These are phyloP conservation scores for Formica exsecta DNA, from an alignment of 1,140 invertebrate species.

Conservation along the genomic window DNA sequence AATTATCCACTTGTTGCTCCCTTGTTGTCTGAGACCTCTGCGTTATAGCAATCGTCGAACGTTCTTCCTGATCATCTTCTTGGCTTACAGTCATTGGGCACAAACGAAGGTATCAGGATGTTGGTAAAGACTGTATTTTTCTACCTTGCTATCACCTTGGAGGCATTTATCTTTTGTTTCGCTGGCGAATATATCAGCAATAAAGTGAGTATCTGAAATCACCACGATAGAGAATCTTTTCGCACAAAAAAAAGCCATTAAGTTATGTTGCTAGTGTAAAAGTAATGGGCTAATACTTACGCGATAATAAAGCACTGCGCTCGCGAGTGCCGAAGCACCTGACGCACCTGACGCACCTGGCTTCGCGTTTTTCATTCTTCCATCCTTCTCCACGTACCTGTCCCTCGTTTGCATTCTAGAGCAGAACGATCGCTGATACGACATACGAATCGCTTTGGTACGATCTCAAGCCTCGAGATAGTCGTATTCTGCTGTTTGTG, in stretches of 20 bases:
- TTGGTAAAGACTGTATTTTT: slow-evolving; percentile 54
- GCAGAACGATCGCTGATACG: slow-evolving; percentile 29
- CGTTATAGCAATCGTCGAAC: neutral
- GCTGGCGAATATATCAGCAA: slow-evolving; percentile 66
- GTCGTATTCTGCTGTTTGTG: slow-evolving; percentile 56
- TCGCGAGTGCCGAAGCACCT: too few relatives aligned
- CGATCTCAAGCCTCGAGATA: slow-evolving; percentile 38
- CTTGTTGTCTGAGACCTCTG: neutral
- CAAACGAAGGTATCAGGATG: neutral
- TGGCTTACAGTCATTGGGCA: slow-evolving; percentile 40
- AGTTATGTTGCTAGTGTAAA: neutral
- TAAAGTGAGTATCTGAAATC: slow-evolving; percentile 52
- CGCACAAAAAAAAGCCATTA: neutral
- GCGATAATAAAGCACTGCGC: neutral
- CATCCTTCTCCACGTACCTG: neutral
- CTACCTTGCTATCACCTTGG: slow-evolving; percentile 55
- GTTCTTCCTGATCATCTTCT: slow-evolving; percentile 2
- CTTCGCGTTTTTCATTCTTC: neutral
- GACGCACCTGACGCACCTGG: too few relatives aligned
- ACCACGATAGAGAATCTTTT: neutral
- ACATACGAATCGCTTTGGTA: slow-evolving; percentile 66
- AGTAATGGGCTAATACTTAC: neutral
- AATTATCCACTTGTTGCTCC: neutral
- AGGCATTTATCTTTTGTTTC: slow-evolving; percentile 68
- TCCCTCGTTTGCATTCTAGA: slow-evolving; percentile 46